phyloP scores from a whole-genome alignment of 2,113 vertebrate genomes.

The Dromaius novaehollandiae region DNA sequence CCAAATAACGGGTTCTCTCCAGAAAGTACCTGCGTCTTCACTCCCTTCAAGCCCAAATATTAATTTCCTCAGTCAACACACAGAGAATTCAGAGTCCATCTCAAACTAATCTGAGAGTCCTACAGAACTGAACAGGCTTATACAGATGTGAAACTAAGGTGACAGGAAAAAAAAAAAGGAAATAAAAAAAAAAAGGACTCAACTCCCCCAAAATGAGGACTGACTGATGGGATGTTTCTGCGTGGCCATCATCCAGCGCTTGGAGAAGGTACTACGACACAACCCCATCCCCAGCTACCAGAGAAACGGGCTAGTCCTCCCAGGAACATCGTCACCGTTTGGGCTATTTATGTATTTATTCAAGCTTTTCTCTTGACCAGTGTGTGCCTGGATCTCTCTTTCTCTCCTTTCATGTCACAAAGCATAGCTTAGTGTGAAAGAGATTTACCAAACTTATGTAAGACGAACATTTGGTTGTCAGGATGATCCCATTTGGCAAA shows the following conservation, averaged over 20 bases:
- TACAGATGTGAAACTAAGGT: neutral
- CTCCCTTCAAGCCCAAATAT: accelerated
- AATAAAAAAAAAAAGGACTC: neutral
- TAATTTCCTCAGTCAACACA: accelerated
- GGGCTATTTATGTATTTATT: neutral
- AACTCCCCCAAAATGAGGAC: neutral
- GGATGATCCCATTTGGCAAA: neutral
- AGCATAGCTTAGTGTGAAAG: neutral
- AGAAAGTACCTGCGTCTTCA: accelerated
- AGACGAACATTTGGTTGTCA: neutral
- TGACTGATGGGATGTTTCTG: neutral
- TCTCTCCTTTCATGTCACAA: neutral
- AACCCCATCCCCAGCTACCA: accelerated
- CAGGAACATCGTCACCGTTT: accelerated
- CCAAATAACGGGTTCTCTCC: neutral
- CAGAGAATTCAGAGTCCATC: neutral
- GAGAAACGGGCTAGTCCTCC: neutral
- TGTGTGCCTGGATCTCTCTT: neutral
- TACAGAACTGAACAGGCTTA: neutral
- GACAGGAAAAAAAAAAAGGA: accelerated
- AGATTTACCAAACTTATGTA: neutral
- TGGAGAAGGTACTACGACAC: accelerated
- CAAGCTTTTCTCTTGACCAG: accelerated
- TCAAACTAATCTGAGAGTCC: too few relatives aligned
- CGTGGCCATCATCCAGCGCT: accelerated